Evolutionary conservation across 2,797 vertebrate genomes (phyloP), one percentile per base, ranked within the genome.

Genomic region (Rhynchonycteris naso): DNA sequence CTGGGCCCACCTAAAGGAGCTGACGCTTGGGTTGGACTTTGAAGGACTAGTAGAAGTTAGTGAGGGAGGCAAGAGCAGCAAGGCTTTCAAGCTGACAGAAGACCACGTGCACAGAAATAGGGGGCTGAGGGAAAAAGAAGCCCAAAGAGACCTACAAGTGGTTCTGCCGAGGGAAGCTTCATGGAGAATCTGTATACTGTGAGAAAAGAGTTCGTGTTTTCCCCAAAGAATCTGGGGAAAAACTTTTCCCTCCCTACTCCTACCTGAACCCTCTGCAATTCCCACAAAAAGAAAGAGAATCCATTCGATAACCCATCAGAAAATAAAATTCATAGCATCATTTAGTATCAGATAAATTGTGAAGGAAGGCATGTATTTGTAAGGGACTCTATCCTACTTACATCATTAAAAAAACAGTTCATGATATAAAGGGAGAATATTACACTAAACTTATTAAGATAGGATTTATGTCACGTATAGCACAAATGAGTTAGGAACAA

Each of bases 281-380:
- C 7, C 72, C 21, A 61, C 52, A 78, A 26, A 54, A 72, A 43
- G 43, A 58, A 86, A 78, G 21, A 65, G 56, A 81, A 90, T 59
- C 8, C 10, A 47, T 80, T 65, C 43, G 38, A 50, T 47, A 68
- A 58, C 59, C 74, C 50, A 61, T 79, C n/a, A 93, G 74, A 88
- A 95, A 80, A 83, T 14, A 52, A 86, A 88, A 81, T 63, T 89
- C 21, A 86, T 8, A 63, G 56, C n/a, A 85, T 38, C 26, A 79
- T 72, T 80, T 33, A 78, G 26, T 35, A 69, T 38, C 50, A 90
- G 35, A 86, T 59, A 90, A 88, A 92, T 1, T 65, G 21, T 89
- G 43, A 85, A 92, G 35, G 38, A 43, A 85, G 24, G 21, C 38
- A 79, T 35, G 24, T 6, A 75, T 22, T 83, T 90, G 13, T 69